These are phyloP conservation scores for Drosophila atripex DNA, from an alignment of 2,888 invertebrate species.

Conservation along the genomic window DNA sequence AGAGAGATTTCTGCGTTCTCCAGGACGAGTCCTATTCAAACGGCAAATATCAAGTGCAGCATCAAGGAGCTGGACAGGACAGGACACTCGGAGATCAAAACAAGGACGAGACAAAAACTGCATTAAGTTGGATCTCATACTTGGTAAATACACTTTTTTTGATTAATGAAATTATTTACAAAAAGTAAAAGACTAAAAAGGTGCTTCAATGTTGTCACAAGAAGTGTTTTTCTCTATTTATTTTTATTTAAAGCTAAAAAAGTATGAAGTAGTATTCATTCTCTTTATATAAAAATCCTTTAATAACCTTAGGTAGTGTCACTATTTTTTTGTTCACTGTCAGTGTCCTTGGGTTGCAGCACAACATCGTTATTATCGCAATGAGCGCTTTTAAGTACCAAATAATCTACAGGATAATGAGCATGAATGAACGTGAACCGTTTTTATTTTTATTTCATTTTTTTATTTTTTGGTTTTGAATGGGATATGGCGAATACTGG, in stretches of 20 bases:
- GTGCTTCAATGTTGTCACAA: too few species aligned
- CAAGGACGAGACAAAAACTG: conserved; percentile 61
- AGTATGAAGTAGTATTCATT: not conserved
- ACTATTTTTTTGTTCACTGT: conserved; percentile 7
- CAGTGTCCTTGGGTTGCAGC: conserved; percentile 57
- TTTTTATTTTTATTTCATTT: conserved; percentile 48
- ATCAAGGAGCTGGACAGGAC: conserved; percentile 36
- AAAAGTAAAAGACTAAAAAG: not conserved
- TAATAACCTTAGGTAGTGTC: too few species aligned
- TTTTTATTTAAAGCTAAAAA: not conserved
- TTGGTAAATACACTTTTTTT: conserved; percentile 17
- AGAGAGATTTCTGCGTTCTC: conserved; percentile 31
- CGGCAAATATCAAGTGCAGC: conserved; percentile 78
- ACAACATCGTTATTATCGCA: conserved; percentile 76
- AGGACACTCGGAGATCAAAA: conserved; percentile 15
- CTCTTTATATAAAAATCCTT: not conserved
- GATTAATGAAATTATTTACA: not conserved
- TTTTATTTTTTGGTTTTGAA: conserved; percentile 37
- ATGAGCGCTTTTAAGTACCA: conserved; percentile 75
- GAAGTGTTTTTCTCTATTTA: too few species aligned
- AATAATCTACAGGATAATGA: conserved; percentile 79
- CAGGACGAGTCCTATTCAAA: conserved; percentile 61
- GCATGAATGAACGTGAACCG: conserved; percentile 74
- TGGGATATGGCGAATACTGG: conserved; percentile 25
- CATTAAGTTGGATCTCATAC: conserved; percentile 48